These are phyloP conservation scores for Emydura subglobosa DNA, from an alignment of 2,113 vertebrate species.

Conservation along the genomic window DNA sequence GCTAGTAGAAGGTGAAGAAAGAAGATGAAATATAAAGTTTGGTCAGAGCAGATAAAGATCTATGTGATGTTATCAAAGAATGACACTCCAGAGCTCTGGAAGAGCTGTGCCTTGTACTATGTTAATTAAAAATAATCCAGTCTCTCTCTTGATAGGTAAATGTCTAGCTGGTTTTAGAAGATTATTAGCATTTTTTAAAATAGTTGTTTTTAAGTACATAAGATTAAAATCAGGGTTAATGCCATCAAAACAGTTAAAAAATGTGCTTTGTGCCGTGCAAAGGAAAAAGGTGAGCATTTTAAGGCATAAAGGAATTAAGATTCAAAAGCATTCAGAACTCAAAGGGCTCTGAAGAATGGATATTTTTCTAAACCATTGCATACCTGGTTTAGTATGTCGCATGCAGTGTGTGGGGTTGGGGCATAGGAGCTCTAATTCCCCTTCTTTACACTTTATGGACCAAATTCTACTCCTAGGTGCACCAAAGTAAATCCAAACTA, in stretches of 20 bases:
- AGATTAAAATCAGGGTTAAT: neutral
- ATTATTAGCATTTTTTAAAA: neutral
- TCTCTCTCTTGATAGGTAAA: neutral
- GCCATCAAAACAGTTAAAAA: neutral
- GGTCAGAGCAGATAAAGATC: neutral
- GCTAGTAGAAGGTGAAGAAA: neutral
- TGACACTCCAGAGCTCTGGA: neutral
- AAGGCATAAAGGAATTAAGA: neutral
- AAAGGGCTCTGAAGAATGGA: neutral
- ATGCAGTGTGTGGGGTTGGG: neutral
- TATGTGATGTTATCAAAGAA: neutral
- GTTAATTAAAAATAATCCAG: neutral
- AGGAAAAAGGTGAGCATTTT: neutral
- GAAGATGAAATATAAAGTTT: neutral
- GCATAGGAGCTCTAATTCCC: neutral
- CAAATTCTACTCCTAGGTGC: neutral
- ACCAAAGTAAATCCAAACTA: neutral
- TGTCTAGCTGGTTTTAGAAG: neutral
- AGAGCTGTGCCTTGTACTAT: neutral
- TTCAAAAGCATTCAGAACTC: neutral
- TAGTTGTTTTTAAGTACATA: neutral
- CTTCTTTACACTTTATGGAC: neutral
- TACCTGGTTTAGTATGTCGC: neutral
- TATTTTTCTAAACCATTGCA: neutral
- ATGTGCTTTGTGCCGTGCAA: neutral